Conservation (phyloP, 2,113 vertebrate genomes). For the Piaya cayana region DNA sequence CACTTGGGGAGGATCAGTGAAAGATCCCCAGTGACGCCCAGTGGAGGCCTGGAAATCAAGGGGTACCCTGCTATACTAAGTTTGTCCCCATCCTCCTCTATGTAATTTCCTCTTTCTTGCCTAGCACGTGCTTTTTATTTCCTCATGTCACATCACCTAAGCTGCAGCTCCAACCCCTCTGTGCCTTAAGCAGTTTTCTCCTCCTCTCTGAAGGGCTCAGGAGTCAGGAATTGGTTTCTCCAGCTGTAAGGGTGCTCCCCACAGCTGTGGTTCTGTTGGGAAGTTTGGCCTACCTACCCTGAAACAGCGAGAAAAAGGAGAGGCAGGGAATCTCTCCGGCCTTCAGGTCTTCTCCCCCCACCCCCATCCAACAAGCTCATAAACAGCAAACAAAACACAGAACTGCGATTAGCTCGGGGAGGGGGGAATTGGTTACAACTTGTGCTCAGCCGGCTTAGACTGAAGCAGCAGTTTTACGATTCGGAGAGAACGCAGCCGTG, state of each 20-base stretch:
- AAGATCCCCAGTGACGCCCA: neutral
- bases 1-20: neutral
- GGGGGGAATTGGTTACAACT: neutral
- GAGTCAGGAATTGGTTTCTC: slow-evolving; percentile 43
- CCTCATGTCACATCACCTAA: neutral
- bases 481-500: slow-evolving; percentile 65
- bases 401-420: neutral
- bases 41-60: neutral
- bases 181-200: neutral
- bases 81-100: slow-evolving; percentile 1
- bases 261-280: neutral
- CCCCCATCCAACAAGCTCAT: neutral
- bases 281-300: neutral
- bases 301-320: neutral
- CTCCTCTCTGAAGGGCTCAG: slow-evolving; percentile 16
- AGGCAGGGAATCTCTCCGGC: neutral
- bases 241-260: neutral
- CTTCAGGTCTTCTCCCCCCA: neutral
- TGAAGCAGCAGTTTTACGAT: slow-evolving; percentile 11
- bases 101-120: neutral
- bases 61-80: neutral
- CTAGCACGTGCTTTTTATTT: neutral
- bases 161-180: neutral
- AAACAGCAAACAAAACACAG: neutral
- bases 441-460: neutral